A percentile compares a stretch with the other conserved stretches of the same genome.
Conservation (phyloP, 2,797 vertebrate species). For the Menidia menidia region DNA sequence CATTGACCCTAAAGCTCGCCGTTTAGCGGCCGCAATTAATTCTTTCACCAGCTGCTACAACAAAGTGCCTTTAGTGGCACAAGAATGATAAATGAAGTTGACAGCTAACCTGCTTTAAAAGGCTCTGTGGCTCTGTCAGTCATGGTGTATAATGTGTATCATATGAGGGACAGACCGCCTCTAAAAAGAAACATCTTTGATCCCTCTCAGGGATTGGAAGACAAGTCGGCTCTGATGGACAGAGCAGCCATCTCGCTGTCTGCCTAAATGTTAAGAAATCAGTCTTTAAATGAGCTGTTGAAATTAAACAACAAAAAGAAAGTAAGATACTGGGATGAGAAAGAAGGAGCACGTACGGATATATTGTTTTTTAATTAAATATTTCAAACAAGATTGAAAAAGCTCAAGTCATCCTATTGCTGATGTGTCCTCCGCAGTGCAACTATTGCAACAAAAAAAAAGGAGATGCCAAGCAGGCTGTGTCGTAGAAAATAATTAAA, state of each 20-base stretch:
- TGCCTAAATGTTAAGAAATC: conserved; percentile 23
- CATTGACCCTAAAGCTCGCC: conserved; percentile 50
- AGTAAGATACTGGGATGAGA: neutral
- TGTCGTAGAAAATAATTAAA: neutral
- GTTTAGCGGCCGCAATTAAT: conserved; percentile 47
- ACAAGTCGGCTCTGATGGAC: conserved; percentile 53
- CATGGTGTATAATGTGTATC: conserved; percentile 75
- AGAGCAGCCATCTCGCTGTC: conserved; percentile 46
- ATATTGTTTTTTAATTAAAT: neutral
- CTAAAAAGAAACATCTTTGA: conserved; percentile 64
- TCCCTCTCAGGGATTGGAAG: conserved; percentile 65
- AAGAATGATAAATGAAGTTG: conserved; percentile 66
- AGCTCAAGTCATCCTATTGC: neutral
- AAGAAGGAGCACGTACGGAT: neutral
- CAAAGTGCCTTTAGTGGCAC: conserved; percentile 47
- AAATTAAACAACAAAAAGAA: neutral
- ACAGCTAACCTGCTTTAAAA: conserved; percentile 74
- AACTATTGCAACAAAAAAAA: neutral
- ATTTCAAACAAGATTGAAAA: neutral
- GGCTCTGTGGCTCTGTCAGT: conserved; percentile 60
- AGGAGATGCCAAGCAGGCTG: neutral
- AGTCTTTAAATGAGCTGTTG: neutral
- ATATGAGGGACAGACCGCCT: conserved; percentile 69
- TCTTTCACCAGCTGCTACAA: conserved; percentile 41
- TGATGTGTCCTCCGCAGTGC: neutral